These are phyloP conservation scores for Neoarius graeffei DNA, from an alignment of 2,113 vertebrate genomes.

Conservation along the genomic window DNA sequence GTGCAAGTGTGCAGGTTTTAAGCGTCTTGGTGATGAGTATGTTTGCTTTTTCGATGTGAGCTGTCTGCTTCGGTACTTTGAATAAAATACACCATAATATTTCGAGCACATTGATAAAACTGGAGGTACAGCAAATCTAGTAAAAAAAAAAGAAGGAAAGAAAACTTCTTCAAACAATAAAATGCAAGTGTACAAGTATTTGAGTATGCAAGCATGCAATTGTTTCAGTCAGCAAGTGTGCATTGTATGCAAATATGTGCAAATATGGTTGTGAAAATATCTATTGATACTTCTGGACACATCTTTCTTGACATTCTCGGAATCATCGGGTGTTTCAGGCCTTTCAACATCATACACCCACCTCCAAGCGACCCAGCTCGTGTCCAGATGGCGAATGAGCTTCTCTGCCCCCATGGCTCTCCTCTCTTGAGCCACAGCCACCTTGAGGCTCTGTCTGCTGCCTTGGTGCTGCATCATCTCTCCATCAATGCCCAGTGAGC, in stretches of 20 bases:
- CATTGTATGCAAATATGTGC: not conserved
- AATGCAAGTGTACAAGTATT: not conserved
- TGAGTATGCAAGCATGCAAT: not conserved
- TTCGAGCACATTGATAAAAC: not conserved
- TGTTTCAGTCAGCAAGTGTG: too few species aligned
- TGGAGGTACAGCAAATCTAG: not conserved
- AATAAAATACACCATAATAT: not conserved
- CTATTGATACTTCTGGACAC: too few species aligned
- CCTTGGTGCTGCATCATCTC: too few species aligned
- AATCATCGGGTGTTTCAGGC: too few species aligned
- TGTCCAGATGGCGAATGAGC: too few species aligned
- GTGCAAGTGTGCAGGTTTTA: not conserved
- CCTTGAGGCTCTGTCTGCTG: too few species aligned
- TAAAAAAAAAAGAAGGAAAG: not conserved
- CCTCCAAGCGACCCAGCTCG: too few species aligned
- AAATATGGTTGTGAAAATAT: not conserved
- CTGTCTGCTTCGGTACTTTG: not conserved
- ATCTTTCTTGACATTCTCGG: too few species aligned
- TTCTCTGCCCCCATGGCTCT: too few species aligned
- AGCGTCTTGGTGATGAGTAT: not conserved
- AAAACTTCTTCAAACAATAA: not conserved
- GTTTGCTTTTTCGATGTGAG: not conserved
- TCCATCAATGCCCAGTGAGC: too few species aligned
- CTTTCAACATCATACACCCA: too few species aligned
- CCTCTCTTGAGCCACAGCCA: too few species aligned